Evolutionary conservation across 2,797 vertebrate genomes (phyloP).

Genomic region (Muscicapa striata): DNA sequence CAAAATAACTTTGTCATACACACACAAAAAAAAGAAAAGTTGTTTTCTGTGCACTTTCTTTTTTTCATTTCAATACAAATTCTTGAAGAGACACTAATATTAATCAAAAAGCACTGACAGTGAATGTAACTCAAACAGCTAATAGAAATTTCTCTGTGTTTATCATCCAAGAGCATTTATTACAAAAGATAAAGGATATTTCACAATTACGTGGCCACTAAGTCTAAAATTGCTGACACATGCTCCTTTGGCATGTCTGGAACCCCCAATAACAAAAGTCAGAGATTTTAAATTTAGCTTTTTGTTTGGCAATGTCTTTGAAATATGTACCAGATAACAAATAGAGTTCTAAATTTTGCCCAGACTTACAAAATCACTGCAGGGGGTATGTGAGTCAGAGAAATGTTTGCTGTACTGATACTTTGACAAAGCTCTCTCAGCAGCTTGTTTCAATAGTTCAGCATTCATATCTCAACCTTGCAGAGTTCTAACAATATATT

Average conservation of each 20-base stretch:
- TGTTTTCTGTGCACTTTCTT: neutral
- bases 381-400: conserved; percentile 21
- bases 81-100: neutral
- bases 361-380: conserved; percentile 36
- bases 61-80: neutral
- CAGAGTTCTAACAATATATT: neutral
- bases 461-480: neutral
- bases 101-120: neutral
- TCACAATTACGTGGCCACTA: neutral
- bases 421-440: neutral
- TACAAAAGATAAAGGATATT: neutral
- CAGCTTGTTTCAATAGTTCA: neutral
- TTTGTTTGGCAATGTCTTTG: conserved; percentile 31
- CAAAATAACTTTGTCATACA: neutral
- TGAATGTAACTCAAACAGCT: neutral
- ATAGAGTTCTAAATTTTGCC: neutral
- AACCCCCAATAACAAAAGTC: neutral
- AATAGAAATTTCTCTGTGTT: neutral
- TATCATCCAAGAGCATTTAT: neutral
- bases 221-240: conserved; percentile 30
- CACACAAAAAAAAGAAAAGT: neutral
- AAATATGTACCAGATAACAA: conserved; percentile 45
- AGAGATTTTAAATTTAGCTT: conserved; percentile 28
- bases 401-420: neutral
- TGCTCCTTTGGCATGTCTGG: conserved; percentile 6